These are phyloP conservation scores for Eonycteris spelaea DNA, from an alignment of 2,113 vertebrate species.

Conservation along the genomic window DNA sequence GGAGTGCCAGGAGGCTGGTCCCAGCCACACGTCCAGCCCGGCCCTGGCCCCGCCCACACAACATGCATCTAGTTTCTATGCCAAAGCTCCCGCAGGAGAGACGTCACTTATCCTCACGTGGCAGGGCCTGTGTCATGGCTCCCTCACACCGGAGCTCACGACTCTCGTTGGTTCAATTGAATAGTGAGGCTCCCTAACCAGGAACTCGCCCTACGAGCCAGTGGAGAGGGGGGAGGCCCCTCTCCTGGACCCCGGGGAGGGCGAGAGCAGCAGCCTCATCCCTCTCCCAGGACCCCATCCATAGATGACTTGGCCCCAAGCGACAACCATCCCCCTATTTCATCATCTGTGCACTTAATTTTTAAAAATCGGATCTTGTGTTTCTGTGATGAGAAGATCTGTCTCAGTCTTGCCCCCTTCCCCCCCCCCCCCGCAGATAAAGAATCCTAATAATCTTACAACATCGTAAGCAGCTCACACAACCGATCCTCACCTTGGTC, in stretches of 20 bases:
- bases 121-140: accelerated
- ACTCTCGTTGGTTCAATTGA: background rate
- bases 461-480: background rate
- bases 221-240: accelerated
- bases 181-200: background rate
- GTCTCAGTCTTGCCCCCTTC: background rate
- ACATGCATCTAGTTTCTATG: too few species aligned
- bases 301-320: background rate
- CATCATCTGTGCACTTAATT: background rate
- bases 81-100: too few species aligned
- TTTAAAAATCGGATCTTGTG: background rate
- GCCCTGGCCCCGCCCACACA: background rate
- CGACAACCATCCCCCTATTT: background rate
- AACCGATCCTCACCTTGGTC: background rate
- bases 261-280: too few species aligned
- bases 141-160: accelerated
- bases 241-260: too few species aligned
- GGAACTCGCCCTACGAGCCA: background rate
- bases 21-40: accelerated
- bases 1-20: too few species aligned
- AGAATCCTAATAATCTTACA: background rate
- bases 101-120: too few species aligned
- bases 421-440: background rate
- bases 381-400: background rate
- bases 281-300: too few species aligned